Evolutionary conservation across 53 echinoderm and acorn worm genomes (phyloP), one percentile per base, ranked within the genome.

Genomic region (Zoroaster sp.): DNA sequence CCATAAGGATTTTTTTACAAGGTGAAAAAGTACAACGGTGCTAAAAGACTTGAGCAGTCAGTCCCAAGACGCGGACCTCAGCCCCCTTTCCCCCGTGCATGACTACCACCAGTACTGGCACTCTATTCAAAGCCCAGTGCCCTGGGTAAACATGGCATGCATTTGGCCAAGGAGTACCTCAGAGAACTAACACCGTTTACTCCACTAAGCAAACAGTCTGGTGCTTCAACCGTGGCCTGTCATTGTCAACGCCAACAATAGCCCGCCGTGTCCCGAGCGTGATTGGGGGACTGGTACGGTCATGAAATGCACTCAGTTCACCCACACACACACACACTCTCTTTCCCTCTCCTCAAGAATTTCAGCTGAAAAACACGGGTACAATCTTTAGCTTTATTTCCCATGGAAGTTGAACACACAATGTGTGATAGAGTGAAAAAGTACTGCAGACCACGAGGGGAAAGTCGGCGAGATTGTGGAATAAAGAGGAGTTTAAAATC

Each of bases 81-180:
- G n/a, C 39, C 55, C 39, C 37, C 55, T 37, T 54, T 45, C 75
- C 75, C 45, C 46, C 15, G 38, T 55, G 78, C 34, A 41, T 28
- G 81, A 36, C 28, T 25, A 25, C 67, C 81, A 25, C 39, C 25
- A 31, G 47, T 47, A 34, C 49, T 46, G 69, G 43, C 35, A 45
- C 85, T 53, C 85, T 85, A 37, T 85, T 85, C 85, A 70, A 6
- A 39, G 28, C 69, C 85, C 35, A 35, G 40, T 85, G 69, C 49
- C 85, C 42, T 85, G 47, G 85, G 85, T 85, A 85, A 85, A 85
- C 85, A 85, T 70, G 70, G 85, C n/a, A 6, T 18, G 31, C 82
- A 14, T 82, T 82, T 20, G 82, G 82, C 23, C 23, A 28, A 33
- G 59, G 65, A 39, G 63, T 10, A 37, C 39, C 66, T 31, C 42